phyloP scores from a whole-genome alignment of 2,888 invertebrate genomes.

The Mesorhabditis sp. region DNA sequence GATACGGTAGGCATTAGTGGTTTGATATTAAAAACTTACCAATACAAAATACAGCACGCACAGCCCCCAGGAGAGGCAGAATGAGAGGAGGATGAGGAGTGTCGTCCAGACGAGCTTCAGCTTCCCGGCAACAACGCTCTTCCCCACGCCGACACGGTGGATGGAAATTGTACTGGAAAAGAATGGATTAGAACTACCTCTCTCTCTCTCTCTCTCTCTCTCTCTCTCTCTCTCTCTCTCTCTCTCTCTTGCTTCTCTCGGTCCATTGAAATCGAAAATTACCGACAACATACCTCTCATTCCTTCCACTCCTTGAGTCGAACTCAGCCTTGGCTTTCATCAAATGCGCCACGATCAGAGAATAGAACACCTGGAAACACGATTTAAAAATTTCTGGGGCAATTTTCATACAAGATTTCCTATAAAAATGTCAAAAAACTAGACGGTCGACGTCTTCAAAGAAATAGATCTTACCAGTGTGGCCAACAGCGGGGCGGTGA shows the following conservation, averaged over 20 bases:
- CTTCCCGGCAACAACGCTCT: conserved; percentile 20
- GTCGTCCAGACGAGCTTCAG: conserved; percentile 55
- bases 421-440: not conserved
- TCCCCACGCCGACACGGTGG: conserved; percentile 5
- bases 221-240: too few relatives aligned
- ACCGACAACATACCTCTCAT: conserved; percentile 14
- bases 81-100: conserved; percentile 48
- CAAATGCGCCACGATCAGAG: conserved; percentile 41
- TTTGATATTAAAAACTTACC: conserved; percentile 26
- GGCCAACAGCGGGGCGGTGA: conserved; percentile 48
- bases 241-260: not conserved
- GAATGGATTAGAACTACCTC: not conserved
- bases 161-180: not conserved
- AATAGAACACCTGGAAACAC: conserved; percentile 22
- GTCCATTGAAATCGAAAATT: conserved; percentile 7
- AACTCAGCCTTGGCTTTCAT: conserved; percentile 53
- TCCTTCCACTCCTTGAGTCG: conserved; percentile 19
- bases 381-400: not conserved
- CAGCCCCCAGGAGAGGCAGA: conserved; percentile 52
- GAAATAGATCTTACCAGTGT: conserved; percentile 32
- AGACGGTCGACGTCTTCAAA: not conserved
- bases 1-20: not conserved
- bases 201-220: too few relatives aligned
- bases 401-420: too few relatives aligned
- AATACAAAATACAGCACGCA: conserved; percentile 52